Evolutionary conservation across 2,113 vertebrate species (phyloP).

Genomic region (Lepus americanus): DNA sequence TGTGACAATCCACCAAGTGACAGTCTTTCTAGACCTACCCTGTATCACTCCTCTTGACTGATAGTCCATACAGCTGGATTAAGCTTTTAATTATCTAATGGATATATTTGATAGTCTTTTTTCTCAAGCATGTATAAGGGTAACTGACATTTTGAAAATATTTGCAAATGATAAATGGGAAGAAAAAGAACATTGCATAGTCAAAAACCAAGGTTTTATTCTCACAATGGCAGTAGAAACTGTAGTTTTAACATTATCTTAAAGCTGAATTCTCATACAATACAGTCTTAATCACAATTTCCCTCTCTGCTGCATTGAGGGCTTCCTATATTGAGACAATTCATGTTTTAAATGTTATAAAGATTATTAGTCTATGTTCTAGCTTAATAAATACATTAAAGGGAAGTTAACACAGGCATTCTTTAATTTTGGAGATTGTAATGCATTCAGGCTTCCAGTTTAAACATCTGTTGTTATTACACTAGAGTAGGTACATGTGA

Average conservation of each 20-base stretch:
- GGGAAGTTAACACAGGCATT: background rate
- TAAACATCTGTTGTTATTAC: slow-evolving; percentile 5
- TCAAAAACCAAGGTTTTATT: background rate
- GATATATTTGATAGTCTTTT: background rate
- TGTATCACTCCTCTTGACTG: background rate
- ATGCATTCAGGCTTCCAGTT: background rate
- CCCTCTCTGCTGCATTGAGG: background rate
- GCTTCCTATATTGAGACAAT: background rate
- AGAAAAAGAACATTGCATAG: background rate
- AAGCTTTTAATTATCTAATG: background rate
- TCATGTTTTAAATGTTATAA: slow-evolving; percentile 19
- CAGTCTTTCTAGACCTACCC: background rate
- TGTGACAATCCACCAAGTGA: background rate
- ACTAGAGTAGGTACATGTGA: background rate
- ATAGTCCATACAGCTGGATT: background rate
- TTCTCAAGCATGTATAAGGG: background rate
- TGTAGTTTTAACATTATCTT: background rate
- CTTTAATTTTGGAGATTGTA: background rate
- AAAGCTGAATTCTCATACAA: background rate
- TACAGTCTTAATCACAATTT: background rate
- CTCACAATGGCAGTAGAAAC: background rate
- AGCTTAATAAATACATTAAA: background rate
- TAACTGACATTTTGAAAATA: slow-evolving; percentile 23
- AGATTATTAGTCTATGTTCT: background rate
- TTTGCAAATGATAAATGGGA: background rate